phyloP scores from a whole-genome alignment of 2,888 invertebrate species.

The Athripsodes cinereus region DNA sequence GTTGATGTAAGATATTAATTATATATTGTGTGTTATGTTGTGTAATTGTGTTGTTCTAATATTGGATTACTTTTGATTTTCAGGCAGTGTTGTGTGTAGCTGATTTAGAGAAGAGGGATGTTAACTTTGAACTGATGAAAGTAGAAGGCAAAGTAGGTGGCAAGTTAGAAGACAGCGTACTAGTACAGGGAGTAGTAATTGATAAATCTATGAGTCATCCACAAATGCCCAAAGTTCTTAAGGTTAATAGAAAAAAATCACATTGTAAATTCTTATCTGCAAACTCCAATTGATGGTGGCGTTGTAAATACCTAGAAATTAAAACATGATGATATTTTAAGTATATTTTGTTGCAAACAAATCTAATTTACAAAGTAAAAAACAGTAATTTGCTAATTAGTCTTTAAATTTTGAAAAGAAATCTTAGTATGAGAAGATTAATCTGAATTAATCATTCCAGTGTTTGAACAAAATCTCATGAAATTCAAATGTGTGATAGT shows the following conservation, averaged over 20 bases:
- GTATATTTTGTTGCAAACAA: too few species aligned
- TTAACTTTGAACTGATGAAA: constrained; percentile 99
- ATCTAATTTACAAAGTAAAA: neutral
- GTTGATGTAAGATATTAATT: constrained; percentile 49
- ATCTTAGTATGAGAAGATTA: too few species aligned
- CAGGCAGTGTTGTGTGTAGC: constrained; percentile 95
- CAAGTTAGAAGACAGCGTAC: constrained; percentile 90
- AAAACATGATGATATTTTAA: too few species aligned
- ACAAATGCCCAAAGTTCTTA: constrained; percentile 93
- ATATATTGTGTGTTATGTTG: neutral
- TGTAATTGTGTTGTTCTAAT: neutral
- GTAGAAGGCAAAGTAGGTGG: constrained; percentile 97
- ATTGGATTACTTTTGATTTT: constrained; percentile 1
- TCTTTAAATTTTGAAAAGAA: too few species aligned
- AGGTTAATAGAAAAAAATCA: too few species aligned
- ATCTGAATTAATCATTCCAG: too few species aligned
- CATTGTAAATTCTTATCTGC: too few species aligned
- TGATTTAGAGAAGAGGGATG: constrained; percentile 87
- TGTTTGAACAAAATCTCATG: too few species aligned
- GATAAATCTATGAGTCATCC: constrained; percentile 99
- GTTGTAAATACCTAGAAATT: too few species aligned
- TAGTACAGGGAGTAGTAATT: constrained; percentile 94
- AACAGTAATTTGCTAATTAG: neutral
- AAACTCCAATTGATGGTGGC: too few species aligned
- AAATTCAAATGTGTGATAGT: constrained; percentile 14